phyloP scores from a whole-genome alignment of 2,888 invertebrate genomes.

The Xanthorhoe designata region DNA sequence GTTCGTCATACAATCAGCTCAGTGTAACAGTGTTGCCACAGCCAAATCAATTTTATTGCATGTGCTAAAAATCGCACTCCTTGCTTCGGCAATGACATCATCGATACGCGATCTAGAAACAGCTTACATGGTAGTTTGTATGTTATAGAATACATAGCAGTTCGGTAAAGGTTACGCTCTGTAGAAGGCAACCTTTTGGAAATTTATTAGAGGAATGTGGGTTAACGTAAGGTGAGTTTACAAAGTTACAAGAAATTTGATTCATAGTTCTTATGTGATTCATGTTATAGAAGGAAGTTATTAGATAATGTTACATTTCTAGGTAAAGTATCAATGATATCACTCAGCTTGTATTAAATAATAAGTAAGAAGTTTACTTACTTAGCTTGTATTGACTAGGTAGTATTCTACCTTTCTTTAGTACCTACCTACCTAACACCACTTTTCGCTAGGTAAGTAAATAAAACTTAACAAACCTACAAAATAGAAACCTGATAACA shows the following conservation, averaged over 20 bases:
- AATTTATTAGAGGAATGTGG: constrained; percentile 10
- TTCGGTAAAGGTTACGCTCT: constrained; percentile 20
- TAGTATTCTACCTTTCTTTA: too few species aligned
- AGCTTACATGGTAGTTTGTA: constrained; percentile 21
- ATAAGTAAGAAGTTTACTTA: too few species aligned
- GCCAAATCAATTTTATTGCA: constrained; percentile 38
- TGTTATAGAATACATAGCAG: constrained; percentile 19
- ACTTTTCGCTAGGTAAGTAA: neutral
- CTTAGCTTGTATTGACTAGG: too few species aligned
- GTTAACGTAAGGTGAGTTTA: constrained; percentile 13
- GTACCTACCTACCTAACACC: neutral
- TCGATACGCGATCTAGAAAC: constrained; percentile 41
- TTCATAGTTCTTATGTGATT: constrained; percentile 8
- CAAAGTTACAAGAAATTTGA: constrained; percentile 17
- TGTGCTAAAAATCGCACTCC: constrained; percentile 45
- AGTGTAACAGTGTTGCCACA: constrained; percentile 26
- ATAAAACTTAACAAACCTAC: neutral
- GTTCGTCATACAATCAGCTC: constrained; percentile 11
- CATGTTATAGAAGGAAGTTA: constrained; percentile 11
- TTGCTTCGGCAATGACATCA: constrained; percentile 44
- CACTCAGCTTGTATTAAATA: neutral
- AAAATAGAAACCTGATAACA: neutral
- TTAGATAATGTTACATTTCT: neutral
- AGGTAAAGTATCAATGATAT: neutral
- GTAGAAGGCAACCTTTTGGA: constrained; percentile 10